Conservation (phyloP, 2,888 invertebrate genomes). For the Drosophila quinaria region DNA sequence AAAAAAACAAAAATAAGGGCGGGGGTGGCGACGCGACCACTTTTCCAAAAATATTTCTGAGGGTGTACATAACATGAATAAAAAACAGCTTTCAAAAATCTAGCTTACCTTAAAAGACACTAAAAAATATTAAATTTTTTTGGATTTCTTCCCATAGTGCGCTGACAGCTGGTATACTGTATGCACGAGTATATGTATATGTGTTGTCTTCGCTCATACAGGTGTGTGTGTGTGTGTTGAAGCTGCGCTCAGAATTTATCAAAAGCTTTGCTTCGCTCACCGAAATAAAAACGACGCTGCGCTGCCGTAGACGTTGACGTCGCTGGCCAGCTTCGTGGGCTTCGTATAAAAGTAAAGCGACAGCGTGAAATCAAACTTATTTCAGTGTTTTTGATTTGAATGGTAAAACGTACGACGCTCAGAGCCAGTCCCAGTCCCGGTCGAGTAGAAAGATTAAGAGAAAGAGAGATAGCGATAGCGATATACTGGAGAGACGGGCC, state of each 20-base stretch:
- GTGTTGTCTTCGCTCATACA: neutral
- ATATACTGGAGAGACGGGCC: constrained; percentile 15
- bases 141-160: too few species aligned
- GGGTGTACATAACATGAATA: too few species aligned
- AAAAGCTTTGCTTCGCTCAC: constrained; percentile 72
- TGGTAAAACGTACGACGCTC: constrained; percentile 76
- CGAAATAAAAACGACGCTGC: constrained; percentile 28
- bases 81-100: too few species aligned
- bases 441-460: constrained; percentile 62
- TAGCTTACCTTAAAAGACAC: too few species aligned
- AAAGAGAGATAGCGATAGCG: constrained; percentile 6
- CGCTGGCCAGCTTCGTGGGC: constrained; percentile 36
- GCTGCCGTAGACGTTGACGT: constrained; percentile 33
- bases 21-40: too few species aligned
- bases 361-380: constrained; percentile 84
- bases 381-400: constrained; percentile 85
- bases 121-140: too few species aligned
- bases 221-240: constrained; percentile 27
- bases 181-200: constrained; percentile 15
- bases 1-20: too few species aligned
- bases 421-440: constrained; percentile 46
- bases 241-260: constrained; percentile 73
- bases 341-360: constrained; percentile 85
- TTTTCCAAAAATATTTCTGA: too few species aligned
- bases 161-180: constrained; percentile 64